phyloP scores from a whole-genome alignment of 1,140 invertebrate genomes.

The silkworm (Bombyx mori) region DNA sequence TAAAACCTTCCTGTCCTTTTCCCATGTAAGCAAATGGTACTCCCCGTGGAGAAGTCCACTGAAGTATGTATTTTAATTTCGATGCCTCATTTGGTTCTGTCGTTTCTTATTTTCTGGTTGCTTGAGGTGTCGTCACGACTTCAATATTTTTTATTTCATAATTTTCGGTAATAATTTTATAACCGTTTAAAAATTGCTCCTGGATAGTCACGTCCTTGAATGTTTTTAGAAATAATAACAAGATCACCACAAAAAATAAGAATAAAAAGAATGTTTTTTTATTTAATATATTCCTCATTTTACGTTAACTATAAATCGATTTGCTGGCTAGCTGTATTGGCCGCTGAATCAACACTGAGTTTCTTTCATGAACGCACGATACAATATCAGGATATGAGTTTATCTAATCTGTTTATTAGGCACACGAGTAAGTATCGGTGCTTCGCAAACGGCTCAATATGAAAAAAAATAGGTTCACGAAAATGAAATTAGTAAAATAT shows the following conservation, averaged over 20 bases:
- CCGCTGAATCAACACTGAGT: background rate
- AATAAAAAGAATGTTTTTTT: background rate
- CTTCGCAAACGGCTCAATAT: too few relatives aligned
- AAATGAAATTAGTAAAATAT: too few relatives aligned
- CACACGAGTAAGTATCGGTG: too few relatives aligned
- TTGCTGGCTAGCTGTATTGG: too few relatives aligned
- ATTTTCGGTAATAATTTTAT: slow-evolving; percentile 1
- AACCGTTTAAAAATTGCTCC: slow-evolving; percentile 1
- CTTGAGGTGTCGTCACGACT: background rate
- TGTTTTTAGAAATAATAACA: slow-evolving; percentile 3
- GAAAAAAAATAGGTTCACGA: too few relatives aligned
- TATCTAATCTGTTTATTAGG: slow-evolving; percentile 1
- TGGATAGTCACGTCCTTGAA: background rate
- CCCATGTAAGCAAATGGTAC: slow-evolving; percentile 43
- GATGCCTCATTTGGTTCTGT: slow-evolving; percentile 5
- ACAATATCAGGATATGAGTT: background rate
- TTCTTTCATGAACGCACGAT: slow-evolving; percentile 3
- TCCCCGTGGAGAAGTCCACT: slow-evolving; percentile 36
- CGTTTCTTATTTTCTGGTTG: background rate
- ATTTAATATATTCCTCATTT: background rate
- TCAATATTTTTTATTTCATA: too few relatives aligned
- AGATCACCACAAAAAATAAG: background rate
- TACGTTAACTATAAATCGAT: background rate
- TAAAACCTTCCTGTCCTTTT: slow-evolving; percentile 30
- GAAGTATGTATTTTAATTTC: slow-evolving; percentile 42